Percentiles rank a stretch among this genome's conserved stretches.
Conservation (phyloP, 2,797 vertebrate species). For the Sus cebifrons region DNA sequence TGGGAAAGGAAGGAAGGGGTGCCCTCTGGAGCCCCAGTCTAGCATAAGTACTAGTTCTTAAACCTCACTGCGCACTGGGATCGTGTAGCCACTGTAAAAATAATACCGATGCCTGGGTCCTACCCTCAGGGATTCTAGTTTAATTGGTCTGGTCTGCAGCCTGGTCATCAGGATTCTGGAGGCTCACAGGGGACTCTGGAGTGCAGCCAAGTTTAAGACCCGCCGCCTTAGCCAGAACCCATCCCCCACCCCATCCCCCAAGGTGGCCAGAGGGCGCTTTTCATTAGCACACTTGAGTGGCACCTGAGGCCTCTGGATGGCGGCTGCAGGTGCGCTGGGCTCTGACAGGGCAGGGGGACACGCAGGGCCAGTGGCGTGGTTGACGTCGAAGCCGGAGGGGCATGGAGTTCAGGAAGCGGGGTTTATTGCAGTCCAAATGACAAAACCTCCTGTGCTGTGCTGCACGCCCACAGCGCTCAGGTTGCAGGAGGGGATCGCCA, state of each 20-base stretch:
- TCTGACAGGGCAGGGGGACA: neutral
- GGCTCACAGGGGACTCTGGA: neutral
- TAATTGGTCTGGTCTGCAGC: neutral
- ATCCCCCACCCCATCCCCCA: neutral
- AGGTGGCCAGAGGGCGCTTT: constrained; percentile 43
- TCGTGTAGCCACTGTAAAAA: neutral
- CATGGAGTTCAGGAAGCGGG: constrained; percentile 43
- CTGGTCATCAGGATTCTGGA: neutral
- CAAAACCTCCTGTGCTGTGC: constrained; percentile 82
- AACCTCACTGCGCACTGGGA: neutral
- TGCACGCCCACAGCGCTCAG: neutral
- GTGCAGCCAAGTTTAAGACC: neutral
- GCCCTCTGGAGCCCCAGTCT: neutral
- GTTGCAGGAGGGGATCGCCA: neutral
- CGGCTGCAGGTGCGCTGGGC: constrained; percentile 63
- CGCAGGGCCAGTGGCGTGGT: neutral
- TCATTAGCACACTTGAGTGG: constrained; percentile 33
- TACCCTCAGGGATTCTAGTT: neutral
- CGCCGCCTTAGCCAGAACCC: neutral
- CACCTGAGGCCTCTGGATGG: neutral
- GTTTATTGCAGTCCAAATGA: constrained; percentile 82
- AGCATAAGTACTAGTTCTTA: neutral
- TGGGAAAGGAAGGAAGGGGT: neutral
- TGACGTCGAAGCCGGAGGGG: neutral
- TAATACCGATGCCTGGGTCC: neutral